A percentile compares a stretch with the other conserved stretches of the same genome.
These are phyloP conservation scores for Pilophorus perplexus DNA, from an alignment of 2,888 invertebrate species.

Conservation along the genomic window DNA sequence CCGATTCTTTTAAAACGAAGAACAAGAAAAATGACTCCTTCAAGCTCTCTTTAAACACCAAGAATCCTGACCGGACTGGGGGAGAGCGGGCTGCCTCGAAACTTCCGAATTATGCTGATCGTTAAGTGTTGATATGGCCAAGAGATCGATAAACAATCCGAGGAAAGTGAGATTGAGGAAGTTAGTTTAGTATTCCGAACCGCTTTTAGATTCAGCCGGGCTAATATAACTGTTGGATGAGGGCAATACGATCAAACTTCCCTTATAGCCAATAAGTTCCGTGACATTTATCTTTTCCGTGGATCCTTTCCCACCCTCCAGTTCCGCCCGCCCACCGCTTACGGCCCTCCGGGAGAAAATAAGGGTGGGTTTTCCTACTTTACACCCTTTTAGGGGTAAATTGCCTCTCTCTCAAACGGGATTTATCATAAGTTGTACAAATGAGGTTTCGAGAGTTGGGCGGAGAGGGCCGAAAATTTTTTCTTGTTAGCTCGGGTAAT, in stretches of 20 bases:
- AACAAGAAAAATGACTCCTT: too few species aligned
- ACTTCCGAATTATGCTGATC: slow-evolving; percentile 17
- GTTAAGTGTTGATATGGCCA: slow-evolving; percentile 9
- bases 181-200: slow-evolving; percentile 23
- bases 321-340: too few species aligned
- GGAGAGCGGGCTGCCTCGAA: too few species aligned
- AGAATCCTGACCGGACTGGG: too few species aligned
- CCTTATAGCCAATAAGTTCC: slow-evolving; percentile 37
- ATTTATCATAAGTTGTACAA: slow-evolving; percentile 23
- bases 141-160: slow-evolving; percentile 12
- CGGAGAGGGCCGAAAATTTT: not conserved
- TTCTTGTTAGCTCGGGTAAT: slow-evolving; percentile 1
- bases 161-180: slow-evolving; percentile 18
- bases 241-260: slow-evolving; percentile 37
- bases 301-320: slow-evolving; percentile 10
- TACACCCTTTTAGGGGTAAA: not conserved
- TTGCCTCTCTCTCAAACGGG: not conserved
- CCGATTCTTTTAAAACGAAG: too few species aligned
- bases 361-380: not conserved
- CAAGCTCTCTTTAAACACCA: too few species aligned
- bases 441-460: not conserved
- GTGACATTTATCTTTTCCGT: slow-evolving; percentile 31
- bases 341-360: not conserved
- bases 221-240: slow-evolving; percentile 36
- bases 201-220: slow-evolving; percentile 5